A percentile compares a stretch with the other conserved stretches of the same genome.
Evolutionary conservation across 1,140 invertebrate species (phyloP).

Genomic region (Sarcophaga bullata): DNA sequence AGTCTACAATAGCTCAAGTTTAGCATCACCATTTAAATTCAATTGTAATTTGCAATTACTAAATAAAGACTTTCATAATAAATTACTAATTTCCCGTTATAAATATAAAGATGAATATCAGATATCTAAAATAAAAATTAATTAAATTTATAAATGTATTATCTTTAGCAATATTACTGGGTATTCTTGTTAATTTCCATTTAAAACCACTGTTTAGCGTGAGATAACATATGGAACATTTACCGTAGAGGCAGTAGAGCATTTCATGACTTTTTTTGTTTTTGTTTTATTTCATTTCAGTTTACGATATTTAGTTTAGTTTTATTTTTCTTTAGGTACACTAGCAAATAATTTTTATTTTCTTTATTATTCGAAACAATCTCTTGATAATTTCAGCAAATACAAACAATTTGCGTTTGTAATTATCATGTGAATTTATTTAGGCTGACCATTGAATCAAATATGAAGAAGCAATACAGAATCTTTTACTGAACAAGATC

Average conservation of each 20-base stretch:
- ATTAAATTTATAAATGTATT: no score
- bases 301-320: neutral
- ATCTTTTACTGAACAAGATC: neutral
- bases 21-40: no score
- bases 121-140: no score
- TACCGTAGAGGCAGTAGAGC: neutral
- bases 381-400: slow-evolving; percentile 33
- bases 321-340: neutral
- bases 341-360: neutral
- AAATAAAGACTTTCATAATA: no score
- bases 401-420: slow-evolving; percentile 34
- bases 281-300: neutral
- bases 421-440: slow-evolving; percentile 32
- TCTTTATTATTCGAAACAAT: neutral
- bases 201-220: neutral
- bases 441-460: neutral
- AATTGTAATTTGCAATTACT: no score
- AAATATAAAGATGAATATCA: no score
- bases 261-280: neutral
- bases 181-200: neutral
- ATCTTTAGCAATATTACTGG: neutral
- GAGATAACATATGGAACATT: neutral
- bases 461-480: neutral
- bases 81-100: no score
- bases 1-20: no score